A percentile compares a stretch with the other conserved stretches of the same genome.
Conservation (phyloP, 2,888 invertebrate species). For the Caenorhabditis sp. region DNA sequence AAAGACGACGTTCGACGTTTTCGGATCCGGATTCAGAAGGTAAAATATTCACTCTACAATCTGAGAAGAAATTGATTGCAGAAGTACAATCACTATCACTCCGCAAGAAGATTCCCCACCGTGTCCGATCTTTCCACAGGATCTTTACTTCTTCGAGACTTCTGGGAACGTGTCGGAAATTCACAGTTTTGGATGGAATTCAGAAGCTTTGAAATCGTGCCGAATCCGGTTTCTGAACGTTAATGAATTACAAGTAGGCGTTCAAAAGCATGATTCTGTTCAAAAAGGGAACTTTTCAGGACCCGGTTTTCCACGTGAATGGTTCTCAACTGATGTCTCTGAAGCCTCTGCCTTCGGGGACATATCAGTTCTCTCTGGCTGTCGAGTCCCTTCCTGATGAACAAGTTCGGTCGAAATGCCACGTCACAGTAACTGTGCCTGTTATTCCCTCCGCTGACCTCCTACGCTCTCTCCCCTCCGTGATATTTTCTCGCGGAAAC, state of each 20-base stretch:
- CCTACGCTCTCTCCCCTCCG: background rate
- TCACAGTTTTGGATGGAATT: conserved; percentile 13
- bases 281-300: conserved; percentile 8
- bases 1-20: conserved; percentile 4
- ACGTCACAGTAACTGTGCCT: conserved; percentile 15
- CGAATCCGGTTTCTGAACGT: conserved; percentile 4
- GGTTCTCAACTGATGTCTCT: conserved; percentile 12
- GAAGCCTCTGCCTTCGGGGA: conserved; percentile 13
- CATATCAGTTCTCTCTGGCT: conserved; percentile 18
- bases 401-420: conserved; percentile 8
- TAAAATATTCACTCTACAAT: too few relatives aligned
- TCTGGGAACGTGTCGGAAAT: background rate
- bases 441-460: background rate
- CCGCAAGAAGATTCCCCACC: background rate
- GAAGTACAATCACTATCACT: conserved; percentile 6
- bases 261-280: background rate
- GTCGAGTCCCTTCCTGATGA: background rate
- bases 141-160: conserved; percentile 16
- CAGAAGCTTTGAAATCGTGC: conserved; percentile 2
- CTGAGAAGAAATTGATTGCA: conserved; percentile 5
- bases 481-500: conserved; percentile 8
- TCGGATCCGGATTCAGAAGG: conserved; percentile 6
- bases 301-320: conserved; percentile 20
- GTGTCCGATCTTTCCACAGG: conserved; percentile 20
- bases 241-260: background rate